Percentiles rank a stretch among this genome's conserved stretches.
Conservation (phyloP, 2,113 vertebrate species). For the Australoheros scitulus region DNA sequence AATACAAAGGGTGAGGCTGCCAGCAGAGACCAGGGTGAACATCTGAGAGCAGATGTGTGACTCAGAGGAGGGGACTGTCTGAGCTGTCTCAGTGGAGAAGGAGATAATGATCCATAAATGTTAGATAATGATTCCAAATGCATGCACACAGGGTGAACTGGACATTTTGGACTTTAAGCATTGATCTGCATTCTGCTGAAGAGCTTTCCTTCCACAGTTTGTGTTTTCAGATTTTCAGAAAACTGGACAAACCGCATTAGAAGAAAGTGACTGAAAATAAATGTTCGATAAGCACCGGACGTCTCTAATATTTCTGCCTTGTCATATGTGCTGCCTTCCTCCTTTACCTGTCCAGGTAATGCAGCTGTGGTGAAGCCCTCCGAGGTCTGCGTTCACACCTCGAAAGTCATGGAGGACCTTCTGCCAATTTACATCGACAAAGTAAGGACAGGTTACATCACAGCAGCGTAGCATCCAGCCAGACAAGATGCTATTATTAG, state of each 20-base stretch:
- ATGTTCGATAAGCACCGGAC: background rate
- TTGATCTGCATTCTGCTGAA: background rate
- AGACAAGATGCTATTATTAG: background rate
- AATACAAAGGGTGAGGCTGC: background rate
- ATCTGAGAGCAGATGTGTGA: background rate
- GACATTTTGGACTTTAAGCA: background rate
- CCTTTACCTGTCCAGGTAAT: constrained; percentile 82
- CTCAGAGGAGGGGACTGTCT: background rate
- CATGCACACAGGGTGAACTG: background rate
- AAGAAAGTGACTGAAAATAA: background rate
- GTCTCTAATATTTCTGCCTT: background rate
- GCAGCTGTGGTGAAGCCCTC: constrained; percentile 92
- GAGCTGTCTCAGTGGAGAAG: background rate
- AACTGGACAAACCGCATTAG: background rate
- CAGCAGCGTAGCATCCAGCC: background rate
- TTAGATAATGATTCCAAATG: background rate
- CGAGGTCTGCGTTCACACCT: constrained; percentile 86
- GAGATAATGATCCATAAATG: background rate
- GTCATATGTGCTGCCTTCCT: background rate
- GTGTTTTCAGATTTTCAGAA: background rate
- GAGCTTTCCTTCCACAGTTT: background rate
- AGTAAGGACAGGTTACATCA: constrained; percentile 74
- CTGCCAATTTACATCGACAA: constrained; percentile 90
- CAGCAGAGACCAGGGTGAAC: background rate
- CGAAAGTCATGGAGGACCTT: constrained; percentile 84